Evolutionary conservation across 2,113 vertebrate genomes (phyloP).

Genomic region (Promerops cafer): DNA sequence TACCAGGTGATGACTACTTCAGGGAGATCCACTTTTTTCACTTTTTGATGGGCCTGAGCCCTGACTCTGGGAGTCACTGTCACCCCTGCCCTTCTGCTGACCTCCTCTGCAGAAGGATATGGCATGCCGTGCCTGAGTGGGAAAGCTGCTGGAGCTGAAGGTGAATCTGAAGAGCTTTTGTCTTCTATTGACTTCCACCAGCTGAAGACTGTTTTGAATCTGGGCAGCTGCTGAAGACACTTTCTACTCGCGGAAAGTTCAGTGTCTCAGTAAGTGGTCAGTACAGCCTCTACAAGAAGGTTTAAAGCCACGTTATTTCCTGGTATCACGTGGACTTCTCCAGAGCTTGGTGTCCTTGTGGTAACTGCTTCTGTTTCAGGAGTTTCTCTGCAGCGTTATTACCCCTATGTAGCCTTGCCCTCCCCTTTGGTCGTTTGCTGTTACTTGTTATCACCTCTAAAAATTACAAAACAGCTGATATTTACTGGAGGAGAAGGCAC

Average conservation of each 20-base stretch:
- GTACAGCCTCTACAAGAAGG: neutral
- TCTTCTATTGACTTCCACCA: neutral
- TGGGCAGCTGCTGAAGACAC: neutral
- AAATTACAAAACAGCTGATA: neutral
- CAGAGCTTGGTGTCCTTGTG: neutral
- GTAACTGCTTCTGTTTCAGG: neutral
- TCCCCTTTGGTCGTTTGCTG: neutral
- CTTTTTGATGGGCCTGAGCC: neutral
- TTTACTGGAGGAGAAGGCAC: neutral
- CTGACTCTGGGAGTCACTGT: neutral
- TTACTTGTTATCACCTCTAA: neutral
- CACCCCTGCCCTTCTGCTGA: neutral
- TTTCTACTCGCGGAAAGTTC: neutral
- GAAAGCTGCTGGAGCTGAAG: neutral
- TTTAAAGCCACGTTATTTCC: neutral
- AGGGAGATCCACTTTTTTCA: neutral
- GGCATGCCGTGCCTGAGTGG: too few relatives aligned
- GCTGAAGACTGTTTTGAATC: neutral
- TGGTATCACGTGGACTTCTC: neutral
- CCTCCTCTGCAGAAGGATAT: neutral
- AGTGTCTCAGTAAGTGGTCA: neutral
- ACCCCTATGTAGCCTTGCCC: neutral
- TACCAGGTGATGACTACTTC: neutral
- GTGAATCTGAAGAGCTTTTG: neutral
- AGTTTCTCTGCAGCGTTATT: neutral